Evolutionary conservation across 2,797 vertebrate genomes (phyloP).

Genomic region (Ceryle rudis): DNA sequence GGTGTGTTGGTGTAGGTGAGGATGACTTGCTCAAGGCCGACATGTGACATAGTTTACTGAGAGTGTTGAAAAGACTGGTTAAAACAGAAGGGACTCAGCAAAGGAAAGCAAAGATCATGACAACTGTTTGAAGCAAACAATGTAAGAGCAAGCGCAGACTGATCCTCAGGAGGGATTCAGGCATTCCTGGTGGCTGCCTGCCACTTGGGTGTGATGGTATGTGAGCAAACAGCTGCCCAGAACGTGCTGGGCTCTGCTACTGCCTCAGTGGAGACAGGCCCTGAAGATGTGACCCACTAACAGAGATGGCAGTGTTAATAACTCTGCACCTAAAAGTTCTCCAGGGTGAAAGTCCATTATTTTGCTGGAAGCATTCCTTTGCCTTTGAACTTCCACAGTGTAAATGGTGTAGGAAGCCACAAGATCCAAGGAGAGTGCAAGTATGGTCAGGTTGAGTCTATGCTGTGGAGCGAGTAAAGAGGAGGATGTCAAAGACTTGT

Average conservation of each 20-base stretch:
- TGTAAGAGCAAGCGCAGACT: neutral
- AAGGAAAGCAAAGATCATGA: neutral
- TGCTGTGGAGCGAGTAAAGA: neutral
- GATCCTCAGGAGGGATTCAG: neutral
- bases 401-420: neutral
- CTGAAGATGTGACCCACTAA: neutral
- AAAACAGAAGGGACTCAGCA: neutral
- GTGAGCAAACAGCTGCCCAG: neutral
- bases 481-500: neutral
- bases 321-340: neutral
- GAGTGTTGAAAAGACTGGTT: neutral
- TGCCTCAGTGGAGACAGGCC: neutral
- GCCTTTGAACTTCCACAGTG: neutral
- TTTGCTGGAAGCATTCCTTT: neutral
- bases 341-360: neutral
- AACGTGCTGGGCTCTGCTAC: neutral
- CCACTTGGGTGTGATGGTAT: neutral
- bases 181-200: neutral
- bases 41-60: neutral
- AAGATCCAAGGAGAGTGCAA: neutral
- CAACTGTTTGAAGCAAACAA: neutral
- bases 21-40: neutral
- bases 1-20: neutral
- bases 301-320: neutral
- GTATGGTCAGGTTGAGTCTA: neutral